A percentile compares a stretch with the other conserved stretches of the same genome.
Conservation (phyloP, 2,113 vertebrate species). For the Leiothrix lutea region DNA sequence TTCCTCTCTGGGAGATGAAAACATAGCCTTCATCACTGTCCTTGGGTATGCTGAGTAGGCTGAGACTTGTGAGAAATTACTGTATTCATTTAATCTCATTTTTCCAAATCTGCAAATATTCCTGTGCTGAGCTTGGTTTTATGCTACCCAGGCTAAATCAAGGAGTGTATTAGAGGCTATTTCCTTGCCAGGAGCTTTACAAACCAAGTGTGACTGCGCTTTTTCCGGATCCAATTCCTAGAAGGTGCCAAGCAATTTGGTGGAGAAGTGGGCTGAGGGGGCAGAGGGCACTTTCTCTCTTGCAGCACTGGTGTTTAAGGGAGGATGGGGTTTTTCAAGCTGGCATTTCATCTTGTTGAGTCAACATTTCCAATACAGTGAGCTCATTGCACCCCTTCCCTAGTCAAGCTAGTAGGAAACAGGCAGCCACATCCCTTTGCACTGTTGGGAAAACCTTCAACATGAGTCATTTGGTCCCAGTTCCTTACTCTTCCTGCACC, state of each 20-base stretch:
- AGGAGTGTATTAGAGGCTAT: not conserved
- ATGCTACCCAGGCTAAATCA: not conserved
- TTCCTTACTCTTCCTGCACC: not conserved
- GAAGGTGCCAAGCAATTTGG: not conserved
- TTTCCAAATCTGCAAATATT: constrained; percentile 5
- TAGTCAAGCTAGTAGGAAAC: not conserved
- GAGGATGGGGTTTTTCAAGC: not conserved
- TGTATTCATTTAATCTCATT: not conserved
- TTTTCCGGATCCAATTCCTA: not conserved
- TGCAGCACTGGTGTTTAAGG: not conserved
- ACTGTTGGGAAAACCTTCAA: not conserved
- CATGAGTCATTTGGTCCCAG: not conserved
- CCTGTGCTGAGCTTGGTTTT: not conserved
- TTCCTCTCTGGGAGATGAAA: constrained; percentile 48
- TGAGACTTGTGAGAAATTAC: not conserved
- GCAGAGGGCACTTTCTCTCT: not conserved
- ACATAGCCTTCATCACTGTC: not conserved
- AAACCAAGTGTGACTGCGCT: not conserved
- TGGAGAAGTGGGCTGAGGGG: not conserved
- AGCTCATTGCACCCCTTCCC: not conserved
- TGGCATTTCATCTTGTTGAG: not conserved
- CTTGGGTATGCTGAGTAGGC: not conserved
- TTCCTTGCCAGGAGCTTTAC: not conserved
- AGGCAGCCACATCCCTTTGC: not conserved
- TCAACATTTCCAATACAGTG: not conserved